Evolutionary conservation across 2,113 vertebrate species (phyloP).

Genomic region (Chascanopsetta lugubris): DNA sequence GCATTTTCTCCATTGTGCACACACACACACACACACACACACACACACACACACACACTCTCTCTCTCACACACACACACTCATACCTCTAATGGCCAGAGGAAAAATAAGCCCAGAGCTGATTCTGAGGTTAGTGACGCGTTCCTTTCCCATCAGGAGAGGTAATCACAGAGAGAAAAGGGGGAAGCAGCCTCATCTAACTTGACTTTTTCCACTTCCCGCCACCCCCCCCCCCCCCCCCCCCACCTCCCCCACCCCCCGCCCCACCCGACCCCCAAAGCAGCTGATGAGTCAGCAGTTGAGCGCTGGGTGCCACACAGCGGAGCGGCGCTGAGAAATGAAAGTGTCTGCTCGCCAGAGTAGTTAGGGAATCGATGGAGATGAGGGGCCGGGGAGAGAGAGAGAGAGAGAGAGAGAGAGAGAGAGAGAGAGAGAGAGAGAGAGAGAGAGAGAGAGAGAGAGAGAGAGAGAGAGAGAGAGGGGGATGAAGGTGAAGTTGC

Average conservation of each 20-base stretch:
- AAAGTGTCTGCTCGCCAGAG: slow-evolving; percentile 42
- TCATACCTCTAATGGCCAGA: slow-evolving; percentile 11
- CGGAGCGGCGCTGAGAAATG: slow-evolving; percentile 34
- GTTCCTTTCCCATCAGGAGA: slow-evolving; percentile 49
- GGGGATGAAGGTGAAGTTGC: slow-evolving; percentile 45
- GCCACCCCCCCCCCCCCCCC: too few species aligned
- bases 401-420: too few species aligned
- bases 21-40: background rate
- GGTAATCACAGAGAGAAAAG: slow-evolving; percentile 52
- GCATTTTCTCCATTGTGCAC: too few species aligned
- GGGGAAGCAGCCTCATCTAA: slow-evolving; percentile 50
- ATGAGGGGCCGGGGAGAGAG: slow-evolving; percentile 15
- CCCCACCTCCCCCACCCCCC: too few species aligned
- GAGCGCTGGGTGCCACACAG: slow-evolving; percentile 31
- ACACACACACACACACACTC: background rate
- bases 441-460: too few species aligned
- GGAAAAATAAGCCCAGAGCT: slow-evolving; percentile 28
- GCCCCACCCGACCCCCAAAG: too few species aligned
- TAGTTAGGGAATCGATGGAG: slow-evolving; percentile 30
- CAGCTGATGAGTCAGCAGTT: slow-evolving; percentile 58
- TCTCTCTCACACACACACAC: background rate
- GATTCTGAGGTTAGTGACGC: slow-evolving; percentile 54
- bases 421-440: too few species aligned
- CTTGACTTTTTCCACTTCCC: slow-evolving; percentile 24
- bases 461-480: too few species aligned